Evolutionary conservation across 2,888 invertebrate species (phyloP), one percentile per base, ranked within the genome.

Genomic region (Crepidodera aurea): DNA sequence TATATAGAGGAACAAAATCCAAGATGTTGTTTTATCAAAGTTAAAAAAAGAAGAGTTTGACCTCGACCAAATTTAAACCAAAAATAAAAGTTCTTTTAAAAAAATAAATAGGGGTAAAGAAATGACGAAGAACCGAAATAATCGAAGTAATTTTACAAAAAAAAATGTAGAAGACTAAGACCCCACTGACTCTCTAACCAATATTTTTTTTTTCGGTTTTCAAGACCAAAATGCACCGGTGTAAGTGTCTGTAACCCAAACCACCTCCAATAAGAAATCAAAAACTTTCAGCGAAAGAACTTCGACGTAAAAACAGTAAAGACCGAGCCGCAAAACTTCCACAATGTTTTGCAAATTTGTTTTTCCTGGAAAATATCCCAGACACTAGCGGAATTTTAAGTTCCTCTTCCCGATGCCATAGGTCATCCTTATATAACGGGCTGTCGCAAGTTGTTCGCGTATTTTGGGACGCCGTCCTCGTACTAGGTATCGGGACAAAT

Each of bases 271-370:
- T 15, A 39, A 39, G 13, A 39, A 39, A 39, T 13, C 39, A 39
- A 13, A 16, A 39, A 39, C 39, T 39, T 39, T 71, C 70, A 70
- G 69, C 69, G 63, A 53, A 65, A 57, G 65, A 66, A 68, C 64
- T 65, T 64, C 42, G 54, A 65, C 65, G 70, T 39, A 39, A 44
- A 44, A 44, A 42, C 44, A 44, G 22, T 44, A 44, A 69, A 56
- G 59, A 58, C 55, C 2, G 63, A 54, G 62, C 60, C 67, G 56
- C 70, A 68, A 75, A 72, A 76, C 76, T 78, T 78, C 76, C 76
- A 73, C 75, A 75, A 73, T 78, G 77, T 78, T 78, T 77, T 74
- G 77, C 73, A 77, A 79, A 79, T 79, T 79, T 78, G 78, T 79
- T 79, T 79, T 77, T 75, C 75, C 75, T 75, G 75, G 76, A 77